Evolutionary conservation across 2,113 vertebrate species (phyloP), one percentile per base, ranked within the genome.

Genomic region (Gila orcuttii): DNA sequence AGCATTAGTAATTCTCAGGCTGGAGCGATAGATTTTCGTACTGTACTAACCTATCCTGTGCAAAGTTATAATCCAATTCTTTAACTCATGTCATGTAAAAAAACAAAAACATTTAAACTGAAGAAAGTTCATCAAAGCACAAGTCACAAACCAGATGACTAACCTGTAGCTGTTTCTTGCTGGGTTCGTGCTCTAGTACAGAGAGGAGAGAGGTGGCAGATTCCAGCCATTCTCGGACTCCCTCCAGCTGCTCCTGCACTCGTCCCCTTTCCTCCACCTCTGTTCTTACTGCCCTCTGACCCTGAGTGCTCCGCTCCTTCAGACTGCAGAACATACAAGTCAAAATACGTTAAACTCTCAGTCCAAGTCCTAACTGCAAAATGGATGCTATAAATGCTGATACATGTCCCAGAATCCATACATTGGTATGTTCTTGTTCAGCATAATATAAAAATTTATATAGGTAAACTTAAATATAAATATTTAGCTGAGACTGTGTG

Each of bases 261-360:
- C 92, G 92, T 19, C 93, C 94, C 74, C 96, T 93, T 23, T 96
- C 96, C 88, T 95, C 93, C 86, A 97, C 90, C 93, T 99, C 97
- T 52, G 59, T 73, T 77, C 93, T 90, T 13, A 94, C 74, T 0
- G 86, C 87, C 74, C 92, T 90, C 87, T 96, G 93, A 71, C 92
- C 95, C 52, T 92, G 92, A 59, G 90, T 91, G 87, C 92, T 93
- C 84, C 92, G 95, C 90, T 94, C 93, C 83, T 92, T 93, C 87
- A 98, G 92, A 39, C 98, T 99, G 86, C 66, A 80, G 77, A 52
- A 66, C 71, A 85, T 8, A 89, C 11, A 83, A 60, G 21, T 68
- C 8, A 87, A 60, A 89, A 68, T 45, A 68, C 8, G 7, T 19
- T 66, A 47, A 62, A 57, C 39, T 47, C 2, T 25, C 42, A 74